phyloP scores from a whole-genome alignment of 2,113 vertebrate genomes.

The Melanostigma gelatinosum region DNA sequence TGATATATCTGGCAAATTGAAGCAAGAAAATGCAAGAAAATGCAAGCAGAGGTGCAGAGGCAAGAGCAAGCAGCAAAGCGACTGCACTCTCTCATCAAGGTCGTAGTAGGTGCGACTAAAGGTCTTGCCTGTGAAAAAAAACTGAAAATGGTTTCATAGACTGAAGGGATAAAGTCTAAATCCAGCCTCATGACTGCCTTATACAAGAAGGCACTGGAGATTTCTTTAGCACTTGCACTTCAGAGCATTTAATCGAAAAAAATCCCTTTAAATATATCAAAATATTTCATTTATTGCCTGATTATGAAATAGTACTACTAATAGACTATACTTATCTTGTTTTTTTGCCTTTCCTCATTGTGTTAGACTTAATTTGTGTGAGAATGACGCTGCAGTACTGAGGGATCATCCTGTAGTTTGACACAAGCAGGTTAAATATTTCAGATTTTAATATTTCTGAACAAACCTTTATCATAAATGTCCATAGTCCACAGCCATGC shows the following conservation, averaged over 20 bases:
- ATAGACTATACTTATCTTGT: background rate
- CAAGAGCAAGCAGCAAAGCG: too few species aligned
- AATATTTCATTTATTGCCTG: background rate
- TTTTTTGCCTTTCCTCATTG: conserved; percentile 1
- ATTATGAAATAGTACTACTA: background rate
- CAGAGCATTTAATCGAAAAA: background rate
- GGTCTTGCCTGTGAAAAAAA: background rate
- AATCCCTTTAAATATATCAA: background rate
- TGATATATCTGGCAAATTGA: too few species aligned
- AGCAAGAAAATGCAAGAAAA: too few species aligned
- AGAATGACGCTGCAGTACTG: conserved; percentile 19
- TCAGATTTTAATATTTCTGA: background rate
- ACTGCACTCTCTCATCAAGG: too few species aligned
- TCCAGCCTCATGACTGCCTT: conserved; percentile 32
- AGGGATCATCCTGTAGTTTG: conserved; percentile 43
- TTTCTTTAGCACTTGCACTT: conserved; percentile 19
- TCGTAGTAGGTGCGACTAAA: too few species aligned
- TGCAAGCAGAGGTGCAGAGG: too few species aligned
- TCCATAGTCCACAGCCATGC: background rate
- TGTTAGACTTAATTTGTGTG: conserved; percentile 4
- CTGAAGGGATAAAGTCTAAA: conserved; percentile 47
- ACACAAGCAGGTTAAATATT: conserved; percentile 51
- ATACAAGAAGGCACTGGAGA: conserved; percentile 27
- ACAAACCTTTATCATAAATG: background rate
- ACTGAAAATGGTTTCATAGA: background rate